phyloP scores from a whole-genome alignment of 1,140 invertebrate genomes.

The Caenorhabditis brenneri region DNA sequence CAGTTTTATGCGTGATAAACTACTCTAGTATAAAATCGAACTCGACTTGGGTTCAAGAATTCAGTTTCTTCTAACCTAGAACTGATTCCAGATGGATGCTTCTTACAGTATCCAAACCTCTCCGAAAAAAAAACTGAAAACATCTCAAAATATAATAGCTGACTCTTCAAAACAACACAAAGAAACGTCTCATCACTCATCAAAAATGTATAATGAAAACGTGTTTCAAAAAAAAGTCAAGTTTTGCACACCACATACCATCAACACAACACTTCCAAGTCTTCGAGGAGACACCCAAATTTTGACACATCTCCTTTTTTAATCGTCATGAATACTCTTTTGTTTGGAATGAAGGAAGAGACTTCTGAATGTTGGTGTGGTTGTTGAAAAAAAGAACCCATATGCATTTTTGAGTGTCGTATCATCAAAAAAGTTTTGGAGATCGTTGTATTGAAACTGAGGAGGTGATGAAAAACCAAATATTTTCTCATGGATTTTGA shows the following conservation, averaged over 20 bases:
- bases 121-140: too few species aligned
- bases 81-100: too few species aligned
- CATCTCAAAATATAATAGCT: too few species aligned
- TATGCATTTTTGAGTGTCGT: background rate
- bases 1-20: too few species aligned
- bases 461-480: too few species aligned
- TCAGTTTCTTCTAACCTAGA: too few species aligned
- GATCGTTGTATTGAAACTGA: too few species aligned
- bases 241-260: conserved; percentile 41
- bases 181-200: background rate
- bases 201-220: conserved; percentile 12
- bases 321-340: conserved; percentile 27
- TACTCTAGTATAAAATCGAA: too few species aligned
- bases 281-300: background rate
- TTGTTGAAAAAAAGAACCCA: background rate
- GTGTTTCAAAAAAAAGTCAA: background rate
- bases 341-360: background rate
- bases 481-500: too few species aligned
- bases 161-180: too few species aligned
- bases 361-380: background rate
- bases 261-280: background rate
- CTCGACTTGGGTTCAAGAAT: too few species aligned
- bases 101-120: too few species aligned
- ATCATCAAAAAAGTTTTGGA: background rate
- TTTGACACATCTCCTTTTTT: conserved; percentile 39